Evolutionary conservation across 2,888 invertebrate species (phyloP).

Genomic region (Luffia ferchaultella): DNA sequence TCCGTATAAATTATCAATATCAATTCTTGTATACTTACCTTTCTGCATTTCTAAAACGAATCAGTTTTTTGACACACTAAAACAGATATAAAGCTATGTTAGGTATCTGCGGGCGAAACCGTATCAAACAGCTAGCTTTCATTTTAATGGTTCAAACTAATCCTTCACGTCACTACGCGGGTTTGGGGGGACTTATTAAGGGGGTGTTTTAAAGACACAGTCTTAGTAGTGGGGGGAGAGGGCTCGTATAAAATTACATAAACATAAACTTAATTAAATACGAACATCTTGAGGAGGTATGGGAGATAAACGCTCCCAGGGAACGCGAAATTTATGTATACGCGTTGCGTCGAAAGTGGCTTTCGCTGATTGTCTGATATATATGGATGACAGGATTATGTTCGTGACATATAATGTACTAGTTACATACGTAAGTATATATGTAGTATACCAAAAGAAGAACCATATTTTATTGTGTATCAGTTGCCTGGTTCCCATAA

Average conservation of each 20-base stretch:
- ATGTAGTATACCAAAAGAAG: too few relatives aligned
- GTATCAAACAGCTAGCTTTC: not conserved
- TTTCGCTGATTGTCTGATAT: not conserved
- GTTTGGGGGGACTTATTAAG: not conserved
- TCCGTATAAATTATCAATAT: too few relatives aligned
- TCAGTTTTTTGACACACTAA: too few relatives aligned
- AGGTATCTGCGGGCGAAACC: too few relatives aligned
- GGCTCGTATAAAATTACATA: conserved; percentile 33
- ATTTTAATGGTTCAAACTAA: not conserved
- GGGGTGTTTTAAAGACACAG: not conserved
- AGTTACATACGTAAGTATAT: too few relatives aligned
- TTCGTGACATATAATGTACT: too few relatives aligned
- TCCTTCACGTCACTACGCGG: not conserved
- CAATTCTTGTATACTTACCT: too few relatives aligned
- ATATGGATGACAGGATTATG: too few relatives aligned
- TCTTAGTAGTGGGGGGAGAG: conserved; percentile 3
- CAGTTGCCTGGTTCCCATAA: too few relatives aligned
- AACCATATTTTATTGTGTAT: too few relatives aligned
- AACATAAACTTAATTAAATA: conserved; percentile 38
- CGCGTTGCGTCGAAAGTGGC: not conserved
- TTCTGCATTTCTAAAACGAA: too few relatives aligned
- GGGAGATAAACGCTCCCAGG: not conserved
- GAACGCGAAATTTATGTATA: not conserved
- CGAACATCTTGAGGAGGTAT: conserved; percentile 18
- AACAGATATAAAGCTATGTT: too few relatives aligned